Conservation (phyloP, 2,888 invertebrate species). For the Ectemnius lituratus region DNA sequence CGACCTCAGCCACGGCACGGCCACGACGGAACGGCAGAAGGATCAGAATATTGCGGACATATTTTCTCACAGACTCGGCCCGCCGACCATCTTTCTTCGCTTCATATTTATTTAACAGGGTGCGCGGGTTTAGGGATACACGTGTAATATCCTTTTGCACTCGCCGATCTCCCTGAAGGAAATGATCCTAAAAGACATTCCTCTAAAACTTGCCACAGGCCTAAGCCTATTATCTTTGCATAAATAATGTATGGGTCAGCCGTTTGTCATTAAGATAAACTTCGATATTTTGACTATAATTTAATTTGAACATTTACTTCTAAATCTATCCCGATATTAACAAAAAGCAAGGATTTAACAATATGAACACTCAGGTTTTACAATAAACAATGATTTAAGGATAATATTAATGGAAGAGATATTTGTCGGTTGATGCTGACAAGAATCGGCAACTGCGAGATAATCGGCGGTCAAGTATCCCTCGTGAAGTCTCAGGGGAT, state of each 20-base stretch:
- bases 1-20: slow-evolving; percentile 22
- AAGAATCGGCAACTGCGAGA: slow-evolving; percentile 30
- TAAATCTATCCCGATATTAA: no score
- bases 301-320: no score
- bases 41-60: slow-evolving; percentile 62
- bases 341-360: no score
- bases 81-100: slow-evolving; percentile 28
- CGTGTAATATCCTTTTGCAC: slow-evolving; percentile 36
- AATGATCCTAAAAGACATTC: no score
- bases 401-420: background rate
- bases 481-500: slow-evolving; percentile 36
- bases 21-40: slow-evolving; percentile 36
- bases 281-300: no score
- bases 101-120: slow-evolving; percentile 47
- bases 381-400: background rate
- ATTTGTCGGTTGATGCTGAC: background rate
- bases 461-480: slow-evolving; percentile 46
- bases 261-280: background rate
- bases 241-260: background rate
- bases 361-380: no score
- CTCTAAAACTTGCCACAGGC: no score
- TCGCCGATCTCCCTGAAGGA: background rate
- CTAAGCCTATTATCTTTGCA: background rate
- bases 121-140: slow-evolving; percentile 38
- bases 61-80: slow-evolving; percentile 49